Evolutionary conservation across 2,888 invertebrate species (phyloP).

Genomic region (Maniola hyperantus): DNA sequence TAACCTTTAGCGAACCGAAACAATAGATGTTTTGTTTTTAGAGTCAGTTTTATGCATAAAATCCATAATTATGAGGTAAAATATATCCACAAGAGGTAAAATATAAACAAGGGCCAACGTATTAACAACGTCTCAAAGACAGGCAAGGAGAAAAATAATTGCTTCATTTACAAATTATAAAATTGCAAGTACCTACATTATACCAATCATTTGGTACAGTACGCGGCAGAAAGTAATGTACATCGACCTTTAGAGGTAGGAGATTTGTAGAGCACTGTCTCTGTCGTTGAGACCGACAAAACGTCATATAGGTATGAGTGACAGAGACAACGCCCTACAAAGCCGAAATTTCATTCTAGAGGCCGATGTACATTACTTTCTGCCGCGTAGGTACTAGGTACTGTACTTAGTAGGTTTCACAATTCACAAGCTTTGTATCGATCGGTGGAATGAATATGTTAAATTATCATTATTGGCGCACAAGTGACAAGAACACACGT

Average conservation of each 20-base stretch:
- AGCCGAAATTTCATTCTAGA: too few relatives aligned
- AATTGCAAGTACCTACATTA: too few relatives aligned
- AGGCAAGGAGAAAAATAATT: neutral
- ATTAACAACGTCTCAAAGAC: neutral
- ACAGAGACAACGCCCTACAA: too few relatives aligned
- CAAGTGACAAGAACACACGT: constrained; percentile 49
- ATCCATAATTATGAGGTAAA: neutral
- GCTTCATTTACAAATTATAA: neutral
- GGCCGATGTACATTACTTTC: too few relatives aligned
- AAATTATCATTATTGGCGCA: constrained; percentile 48
- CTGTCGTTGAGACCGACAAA: too few relatives aligned
- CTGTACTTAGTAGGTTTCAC: neutral
- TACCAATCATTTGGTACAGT: too few relatives aligned
- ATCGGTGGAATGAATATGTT: constrained; percentile 20
- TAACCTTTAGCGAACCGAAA: neutral
- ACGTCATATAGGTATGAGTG: too few relatives aligned
- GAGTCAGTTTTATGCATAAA: too few relatives aligned
- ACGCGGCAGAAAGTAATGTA: too few relatives aligned
- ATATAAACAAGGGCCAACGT: neutral
- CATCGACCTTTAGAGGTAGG: too few relatives aligned
- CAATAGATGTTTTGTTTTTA: neutral
- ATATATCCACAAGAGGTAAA: neutral
- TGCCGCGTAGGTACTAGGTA: too few relatives aligned
- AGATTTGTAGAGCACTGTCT: too few relatives aligned
- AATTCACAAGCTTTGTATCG: neutral